Conservation (phyloP, 2,888 invertebrate species). For the Pheosia tremula region DNA sequence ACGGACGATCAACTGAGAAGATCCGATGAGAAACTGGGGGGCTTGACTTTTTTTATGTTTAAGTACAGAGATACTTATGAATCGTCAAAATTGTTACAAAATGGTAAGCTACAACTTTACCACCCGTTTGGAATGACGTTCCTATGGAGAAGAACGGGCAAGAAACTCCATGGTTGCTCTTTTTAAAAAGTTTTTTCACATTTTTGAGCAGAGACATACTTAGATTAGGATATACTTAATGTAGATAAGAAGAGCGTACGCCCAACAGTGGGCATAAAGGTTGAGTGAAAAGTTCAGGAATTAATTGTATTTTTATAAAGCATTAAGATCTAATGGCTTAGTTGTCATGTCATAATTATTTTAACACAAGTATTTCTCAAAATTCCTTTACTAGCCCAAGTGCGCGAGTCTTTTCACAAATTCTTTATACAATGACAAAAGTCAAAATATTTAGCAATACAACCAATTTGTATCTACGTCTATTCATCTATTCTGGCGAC, state of each 20-base stretch:
- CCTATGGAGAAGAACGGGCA: too few relatives aligned
- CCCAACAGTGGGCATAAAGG: neutral
- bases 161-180: too few relatives aligned
- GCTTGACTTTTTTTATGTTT: too few relatives aligned
- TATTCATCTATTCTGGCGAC: slow-evolving; percentile 41
- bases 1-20: too few relatives aligned
- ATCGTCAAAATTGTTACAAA: too few relatives aligned
- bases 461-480: slow-evolving; percentile 60
- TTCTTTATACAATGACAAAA: slow-evolving; percentile 45
- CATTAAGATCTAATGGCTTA: slow-evolving; percentile 1
- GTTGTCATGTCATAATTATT: slow-evolving; percentile 23
- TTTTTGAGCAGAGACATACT: too few relatives aligned
- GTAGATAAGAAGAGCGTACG: neutral
- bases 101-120: too few relatives aligned
- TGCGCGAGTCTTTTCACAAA: slow-evolving; percentile 44
- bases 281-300: neutral
- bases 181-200: too few relatives aligned
- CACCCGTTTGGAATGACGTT: too few relatives aligned
- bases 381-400: slow-evolving; percentile 65
- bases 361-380: slow-evolving; percentile 50
- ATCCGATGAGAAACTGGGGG: too few relatives aligned
- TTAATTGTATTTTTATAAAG: neutral
- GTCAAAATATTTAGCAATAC: slow-evolving; percentile 72
- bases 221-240: too few relatives aligned
- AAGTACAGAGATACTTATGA: too few relatives aligned